phyloP scores from a whole-genome alignment of 2,888 invertebrate species.

The Lycocerus yunnanus region DNA sequence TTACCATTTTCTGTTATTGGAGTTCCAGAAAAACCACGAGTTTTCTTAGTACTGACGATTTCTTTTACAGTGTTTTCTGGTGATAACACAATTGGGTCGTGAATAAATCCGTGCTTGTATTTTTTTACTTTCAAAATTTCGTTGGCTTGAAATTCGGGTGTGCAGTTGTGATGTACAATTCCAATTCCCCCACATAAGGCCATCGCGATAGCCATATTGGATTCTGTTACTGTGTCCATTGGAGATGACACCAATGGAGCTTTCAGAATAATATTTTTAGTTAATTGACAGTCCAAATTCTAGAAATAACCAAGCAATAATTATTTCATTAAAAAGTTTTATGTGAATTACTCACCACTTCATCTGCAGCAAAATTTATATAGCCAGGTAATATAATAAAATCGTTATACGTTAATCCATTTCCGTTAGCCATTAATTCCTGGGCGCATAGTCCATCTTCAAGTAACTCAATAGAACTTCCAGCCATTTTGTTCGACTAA shows the following conservation, averaged over 20 bases:
- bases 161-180: conserved; percentile 96
- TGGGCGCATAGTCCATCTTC: conserved; percentile 83
- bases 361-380: conserved; percentile 92
- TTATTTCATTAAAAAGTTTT: not conserved
- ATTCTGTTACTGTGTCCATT: conserved; percentile 99
- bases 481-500: not conserved
- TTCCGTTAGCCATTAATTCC: conserved; percentile 80
- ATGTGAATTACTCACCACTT: conserved; percentile 68
- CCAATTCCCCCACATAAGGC: conserved; percentile 97
- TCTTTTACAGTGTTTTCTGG: conserved; percentile 82
- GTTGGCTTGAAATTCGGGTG: conserved; percentile 90
- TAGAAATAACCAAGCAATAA: conserved; percentile 40
- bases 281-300: conserved; percentile 87
- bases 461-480: not conserved
- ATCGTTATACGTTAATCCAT: conserved; percentile 95
- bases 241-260: conserved; percentile 97
- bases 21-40: conserved; percentile 94
- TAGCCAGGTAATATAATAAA: conserved; percentile 96
- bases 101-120: conserved; percentile 98
- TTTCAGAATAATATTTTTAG: conserved; percentile 84
- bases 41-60: conserved; percentile 86
- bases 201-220: conserved; percentile 99
- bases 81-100: conserved; percentile 93
- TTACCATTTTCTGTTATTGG: conserved; percentile 95
- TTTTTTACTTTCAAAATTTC: conserved; percentile 98